Evolutionary conservation across 2,888 invertebrate species (phyloP).

Genomic region (Tanypteryx hageni): DNA sequence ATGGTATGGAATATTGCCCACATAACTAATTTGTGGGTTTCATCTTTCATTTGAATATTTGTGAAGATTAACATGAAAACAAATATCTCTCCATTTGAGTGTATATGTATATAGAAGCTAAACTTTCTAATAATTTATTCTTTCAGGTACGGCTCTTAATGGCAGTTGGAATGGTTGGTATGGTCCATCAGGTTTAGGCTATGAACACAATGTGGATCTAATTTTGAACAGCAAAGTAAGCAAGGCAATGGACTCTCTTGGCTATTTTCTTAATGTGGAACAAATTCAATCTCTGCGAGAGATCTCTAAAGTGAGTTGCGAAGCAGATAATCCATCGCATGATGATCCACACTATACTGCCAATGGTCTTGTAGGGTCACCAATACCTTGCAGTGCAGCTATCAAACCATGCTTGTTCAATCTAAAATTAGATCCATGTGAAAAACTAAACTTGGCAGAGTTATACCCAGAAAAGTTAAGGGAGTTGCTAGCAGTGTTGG

Average conservation of each 20-base stretch:
- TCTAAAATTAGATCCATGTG: constrained; percentile 38
- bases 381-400: background rate
- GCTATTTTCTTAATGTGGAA: constrained; percentile 65
- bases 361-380: background rate
- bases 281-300: constrained; percentile 66
- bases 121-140: background rate
- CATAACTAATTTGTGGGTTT: no score
- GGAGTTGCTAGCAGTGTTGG: background rate
- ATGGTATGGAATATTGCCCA: no score
- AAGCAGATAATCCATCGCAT: background rate
- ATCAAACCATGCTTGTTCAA: constrained; percentile 37
- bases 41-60: no score
- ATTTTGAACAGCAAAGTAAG: constrained; percentile 69
- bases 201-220: constrained; percentile 66
- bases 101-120: no score
- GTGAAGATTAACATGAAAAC: no score
- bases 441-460: constrained; percentile 18
- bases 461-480: background rate
- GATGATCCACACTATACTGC: background rate
- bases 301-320: constrained; percentile 66
- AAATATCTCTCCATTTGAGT: no score
- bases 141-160: constrained; percentile 69
- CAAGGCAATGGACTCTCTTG: constrained; percentile 67
- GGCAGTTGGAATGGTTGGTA: constrained; percentile 72
- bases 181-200: constrained; percentile 69